Evolutionary conservation across 2,797 vertebrate genomes (phyloP).

Genomic region (Neosilurus mollespiculum): DNA sequence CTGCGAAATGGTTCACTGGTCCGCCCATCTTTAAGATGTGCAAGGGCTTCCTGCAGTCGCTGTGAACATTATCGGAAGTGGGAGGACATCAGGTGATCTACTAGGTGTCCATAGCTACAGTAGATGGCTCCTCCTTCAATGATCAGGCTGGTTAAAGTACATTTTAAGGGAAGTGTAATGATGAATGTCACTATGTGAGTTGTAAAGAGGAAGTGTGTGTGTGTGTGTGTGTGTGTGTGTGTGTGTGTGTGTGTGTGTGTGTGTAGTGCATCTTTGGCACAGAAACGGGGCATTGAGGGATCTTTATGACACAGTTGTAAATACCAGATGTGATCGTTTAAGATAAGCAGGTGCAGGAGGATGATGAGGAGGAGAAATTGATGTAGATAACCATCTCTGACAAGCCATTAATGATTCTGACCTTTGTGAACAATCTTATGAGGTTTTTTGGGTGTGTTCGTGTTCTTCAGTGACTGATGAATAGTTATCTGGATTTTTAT

Average conservation of each 20-base stretch:
- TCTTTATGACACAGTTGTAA: constrained; percentile 57
- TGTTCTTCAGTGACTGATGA: constrained; percentile 29
- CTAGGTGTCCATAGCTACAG: constrained; percentile 27
- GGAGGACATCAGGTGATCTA: constrained; percentile 34
- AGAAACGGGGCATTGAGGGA: constrained; percentile 34
- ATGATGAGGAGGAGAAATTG: constrained; percentile 43
- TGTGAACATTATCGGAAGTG: constrained; percentile 29
- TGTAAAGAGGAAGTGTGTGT: neutral
- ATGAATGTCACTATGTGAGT: constrained; percentile 34
- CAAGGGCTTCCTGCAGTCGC: constrained; percentile 10
- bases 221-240: constrained; percentile 33
- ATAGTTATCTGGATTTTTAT: constrained; percentile 27
- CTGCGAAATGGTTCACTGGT: constrained; percentile 13
- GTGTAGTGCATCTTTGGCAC: constrained; percentile 9
- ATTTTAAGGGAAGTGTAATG: constrained; percentile 23
- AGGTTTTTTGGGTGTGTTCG: constrained; percentile 11
- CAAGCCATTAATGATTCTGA: constrained; percentile 48
- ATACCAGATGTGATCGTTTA: constrained; percentile 58
- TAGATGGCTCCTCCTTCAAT: constrained; percentile 29
- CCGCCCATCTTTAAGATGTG: constrained; percentile 1
- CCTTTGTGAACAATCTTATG: constrained; percentile 45
- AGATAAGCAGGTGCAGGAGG: constrained; percentile 55
- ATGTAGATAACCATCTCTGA: constrained; percentile 52
- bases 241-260: constrained; percentile 39
- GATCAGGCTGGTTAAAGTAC: constrained; percentile 31